Conservation (phyloP, 2,113 vertebrate species). For the Tylochromis polylepis region DNA sequence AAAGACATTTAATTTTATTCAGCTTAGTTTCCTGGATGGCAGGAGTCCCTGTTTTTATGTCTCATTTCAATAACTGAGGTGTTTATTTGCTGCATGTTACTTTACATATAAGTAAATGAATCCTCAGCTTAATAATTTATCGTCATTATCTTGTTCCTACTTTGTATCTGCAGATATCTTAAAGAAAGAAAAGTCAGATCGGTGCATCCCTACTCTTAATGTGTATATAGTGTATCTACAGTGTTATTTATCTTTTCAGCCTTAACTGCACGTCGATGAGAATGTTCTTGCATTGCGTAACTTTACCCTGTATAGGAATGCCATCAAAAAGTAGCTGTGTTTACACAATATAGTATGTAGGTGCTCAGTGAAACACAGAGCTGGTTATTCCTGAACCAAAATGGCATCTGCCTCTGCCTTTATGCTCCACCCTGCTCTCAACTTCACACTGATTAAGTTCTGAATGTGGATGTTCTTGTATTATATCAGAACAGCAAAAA, state of each 20-base stretch:
- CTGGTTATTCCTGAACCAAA: background rate
- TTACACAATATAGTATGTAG: background rate
- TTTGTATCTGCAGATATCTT: background rate
- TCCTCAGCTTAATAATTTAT: background rate
- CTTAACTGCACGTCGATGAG: conserved; percentile 12
- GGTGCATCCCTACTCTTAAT: background rate
- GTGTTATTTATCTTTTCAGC: conserved; percentile 54
- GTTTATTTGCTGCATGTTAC: background rate
- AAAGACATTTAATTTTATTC: background rate
- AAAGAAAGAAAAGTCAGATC: background rate
- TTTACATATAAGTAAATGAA: background rate
- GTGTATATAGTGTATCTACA: conserved; percentile 25
- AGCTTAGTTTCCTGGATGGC: background rate
- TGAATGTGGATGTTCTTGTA: background rate
- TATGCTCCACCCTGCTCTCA: background rate
- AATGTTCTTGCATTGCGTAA: background rate
- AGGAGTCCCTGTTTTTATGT: background rate
- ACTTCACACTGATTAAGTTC: background rate
- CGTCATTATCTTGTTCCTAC: background rate
- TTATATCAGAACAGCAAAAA: background rate
- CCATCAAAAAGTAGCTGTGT: background rate
- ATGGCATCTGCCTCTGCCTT: background rate
- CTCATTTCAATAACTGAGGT: background rate
- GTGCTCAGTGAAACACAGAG: background rate
- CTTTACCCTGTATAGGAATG: background rate